phyloP scores from a whole-genome alignment of 2,797 vertebrate species.

The Lacerta viridis region DNA sequence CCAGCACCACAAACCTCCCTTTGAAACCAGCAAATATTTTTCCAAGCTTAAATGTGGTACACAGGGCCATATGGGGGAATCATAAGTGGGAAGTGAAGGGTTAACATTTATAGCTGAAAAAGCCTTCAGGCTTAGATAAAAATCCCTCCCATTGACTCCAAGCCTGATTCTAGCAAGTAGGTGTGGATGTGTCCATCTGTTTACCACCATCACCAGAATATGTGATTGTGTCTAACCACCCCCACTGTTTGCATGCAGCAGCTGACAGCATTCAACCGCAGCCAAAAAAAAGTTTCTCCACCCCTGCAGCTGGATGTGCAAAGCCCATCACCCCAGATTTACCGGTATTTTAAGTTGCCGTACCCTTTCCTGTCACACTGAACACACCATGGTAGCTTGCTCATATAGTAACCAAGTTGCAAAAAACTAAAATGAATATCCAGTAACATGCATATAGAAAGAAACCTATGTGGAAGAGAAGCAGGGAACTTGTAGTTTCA shows the following conservation, averaged over 20 bases:
- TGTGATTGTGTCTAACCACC: no score
- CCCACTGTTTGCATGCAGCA: no score
- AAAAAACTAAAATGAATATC: not conserved
- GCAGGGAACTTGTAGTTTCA: conserved; percentile 7
- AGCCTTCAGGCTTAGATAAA: no score
- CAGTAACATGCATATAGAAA: not conserved
- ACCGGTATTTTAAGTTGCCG: not conserved
- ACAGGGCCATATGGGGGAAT: not conserved
- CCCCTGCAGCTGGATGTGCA: not conserved
- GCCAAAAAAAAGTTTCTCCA: not conserved
- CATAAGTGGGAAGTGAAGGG: not conserved
- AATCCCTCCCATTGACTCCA: not conserved
- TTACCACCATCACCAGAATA: no score
- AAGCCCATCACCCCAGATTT: not conserved
- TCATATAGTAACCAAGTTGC: not conserved
- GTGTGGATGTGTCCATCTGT: not conserved
- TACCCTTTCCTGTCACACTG: not conserved
- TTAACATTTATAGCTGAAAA: not conserved
- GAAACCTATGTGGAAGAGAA: conserved; percentile 20
- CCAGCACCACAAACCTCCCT: no score
- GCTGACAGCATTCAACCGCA: no score
- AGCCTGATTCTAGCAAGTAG: not conserved
- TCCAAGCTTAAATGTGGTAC: not conserved
- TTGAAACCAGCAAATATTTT: no score
- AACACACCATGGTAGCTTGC: not conserved